Evolutionary conservation across 2,113 vertebrate species (phyloP).

Genomic region (Halcyon senegalensis): DNA sequence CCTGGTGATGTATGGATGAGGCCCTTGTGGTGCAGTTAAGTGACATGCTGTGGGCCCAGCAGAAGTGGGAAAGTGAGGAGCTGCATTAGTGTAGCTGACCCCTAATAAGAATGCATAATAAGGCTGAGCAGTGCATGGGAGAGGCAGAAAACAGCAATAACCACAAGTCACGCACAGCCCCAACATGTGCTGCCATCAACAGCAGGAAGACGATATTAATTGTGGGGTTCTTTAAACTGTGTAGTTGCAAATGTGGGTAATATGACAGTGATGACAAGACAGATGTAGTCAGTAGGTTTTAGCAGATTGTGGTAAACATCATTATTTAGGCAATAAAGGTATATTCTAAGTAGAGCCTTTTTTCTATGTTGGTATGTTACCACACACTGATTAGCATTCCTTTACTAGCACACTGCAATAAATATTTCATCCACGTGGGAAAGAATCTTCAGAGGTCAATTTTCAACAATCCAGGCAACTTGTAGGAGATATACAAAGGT

Average conservation of each 20-base stretch:
- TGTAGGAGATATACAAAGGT: not conserved
- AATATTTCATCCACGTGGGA: not conserved
- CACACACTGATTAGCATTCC: not conserved
- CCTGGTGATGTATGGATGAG: not conserved
- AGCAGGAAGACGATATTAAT: not conserved
- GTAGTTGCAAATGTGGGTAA: not conserved
- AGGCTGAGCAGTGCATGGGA: not conserved
- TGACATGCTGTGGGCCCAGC: not conserved
- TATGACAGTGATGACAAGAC: not conserved
- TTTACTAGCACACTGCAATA: not conserved
- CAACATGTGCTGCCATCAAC: not conserved
- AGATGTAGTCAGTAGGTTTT: not conserved
- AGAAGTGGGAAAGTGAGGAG: not conserved
- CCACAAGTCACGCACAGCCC: not conserved
- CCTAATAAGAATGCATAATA: fast-evolving
- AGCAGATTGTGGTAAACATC: not conserved
- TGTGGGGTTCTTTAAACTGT: fast-evolving
- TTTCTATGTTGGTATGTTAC: not conserved
- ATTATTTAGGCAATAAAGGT: not conserved
- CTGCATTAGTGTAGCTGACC: fast-evolving
- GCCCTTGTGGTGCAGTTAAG: not conserved
- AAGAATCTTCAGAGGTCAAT: not conserved
- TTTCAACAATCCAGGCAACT: not conserved
- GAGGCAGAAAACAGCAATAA: not conserved
- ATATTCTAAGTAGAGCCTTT: not conserved